Evolutionary conservation across 2,888 invertebrate genomes (phyloP).

Genomic region (Notodonta dromedarius): DNA sequence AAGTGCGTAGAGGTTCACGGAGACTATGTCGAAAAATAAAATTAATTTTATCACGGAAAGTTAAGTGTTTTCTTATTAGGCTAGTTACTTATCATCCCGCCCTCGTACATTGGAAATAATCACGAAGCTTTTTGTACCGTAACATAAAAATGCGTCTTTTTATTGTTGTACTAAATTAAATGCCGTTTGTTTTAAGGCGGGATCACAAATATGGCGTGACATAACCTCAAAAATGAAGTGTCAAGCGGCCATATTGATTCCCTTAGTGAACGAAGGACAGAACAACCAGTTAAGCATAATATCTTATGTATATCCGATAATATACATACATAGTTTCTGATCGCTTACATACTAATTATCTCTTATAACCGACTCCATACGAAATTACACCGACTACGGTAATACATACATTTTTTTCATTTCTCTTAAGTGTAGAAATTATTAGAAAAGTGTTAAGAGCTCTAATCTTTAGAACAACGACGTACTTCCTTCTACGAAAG

Average conservation of each 20-base stretch:
- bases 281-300: slow-evolving; percentile 55
- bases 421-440: slow-evolving; percentile 57
- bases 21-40: too few relatives aligned
- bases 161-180: slow-evolving; percentile 48
- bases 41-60: too few relatives aligned
- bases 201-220: slow-evolving; percentile 42
- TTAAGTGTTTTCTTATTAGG: too few relatives aligned
- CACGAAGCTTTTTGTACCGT: slow-evolving; percentile 51
- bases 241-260: slow-evolving; percentile 10
- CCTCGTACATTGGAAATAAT: slow-evolving; percentile 35
- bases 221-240: slow-evolving; percentile 9
- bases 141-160: slow-evolving; percentile 55
- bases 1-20: too few relatives aligned
- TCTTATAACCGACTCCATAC: slow-evolving; percentile 71
- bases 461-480: slow-evolving; percentile 48
- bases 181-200: slow-evolving; percentile 19
- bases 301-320: slow-evolving; percentile 54
- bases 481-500: slow-evolving; percentile 61
- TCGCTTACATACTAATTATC: slow-evolving; percentile 57
- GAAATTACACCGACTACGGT: slow-evolving; percentile 76
- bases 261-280: slow-evolving; percentile 22
- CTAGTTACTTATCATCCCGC: too few relatives aligned
- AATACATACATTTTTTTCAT: slow-evolving; percentile 67
- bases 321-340: slow-evolving; percentile 72
- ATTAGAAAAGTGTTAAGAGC: slow-evolving; percentile 60